Base-by-base conservation (phyloP, 2,888 invertebrate genomes). In the Pterostichus madidus region DNA sequence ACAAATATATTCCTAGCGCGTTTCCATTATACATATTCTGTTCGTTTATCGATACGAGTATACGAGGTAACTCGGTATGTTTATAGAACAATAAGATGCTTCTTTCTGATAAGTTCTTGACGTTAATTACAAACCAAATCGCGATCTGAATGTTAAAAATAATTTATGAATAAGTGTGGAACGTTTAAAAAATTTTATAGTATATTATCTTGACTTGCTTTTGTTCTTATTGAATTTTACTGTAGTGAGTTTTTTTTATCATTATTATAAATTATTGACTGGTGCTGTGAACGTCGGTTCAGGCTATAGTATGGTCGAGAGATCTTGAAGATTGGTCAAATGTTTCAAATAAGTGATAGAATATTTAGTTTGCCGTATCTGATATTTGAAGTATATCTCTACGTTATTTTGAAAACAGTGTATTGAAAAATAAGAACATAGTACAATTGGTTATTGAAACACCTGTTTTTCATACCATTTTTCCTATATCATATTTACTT, bases 41-140 rank as follows among this genome's bases (percentile, higher is more conserved):
- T 49, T 68, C 49, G 24, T 75, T 52, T 53, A 75, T 52, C 75
- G 75, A 52, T 24, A 24, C 24, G 24, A 24, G 24, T 75, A n/a
- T n/a, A 52, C 32, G 3, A 49, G 17, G 15, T 73, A 24, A 31
- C 13, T 52, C 15, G 46, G 75, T 75, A 75, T 75, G 52, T 75
- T 49, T 49, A 31, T 75, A 52, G 49, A 75, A 75, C 52, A 75
- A 52, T 75, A 32, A 75, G 75, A 75, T 75, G 75, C 2, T 15
- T 52, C n/a, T 32, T 75, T 7, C 52, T 13, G 75, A 75, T 75
- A 75, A 52, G 49, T 52, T 75, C 24, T 61, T 75, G 75, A 75
- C 75, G 32, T 75, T 75, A 75, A 75, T 75, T 75, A 75, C 52
- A 75, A 52, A 52, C 31, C 24, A 8, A 68, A 44, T 68, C 68